These are phyloP conservation scores for Heteropelma amictum DNA, from an alignment of 2,888 invertebrate species.

Conservation along the genomic window DNA sequence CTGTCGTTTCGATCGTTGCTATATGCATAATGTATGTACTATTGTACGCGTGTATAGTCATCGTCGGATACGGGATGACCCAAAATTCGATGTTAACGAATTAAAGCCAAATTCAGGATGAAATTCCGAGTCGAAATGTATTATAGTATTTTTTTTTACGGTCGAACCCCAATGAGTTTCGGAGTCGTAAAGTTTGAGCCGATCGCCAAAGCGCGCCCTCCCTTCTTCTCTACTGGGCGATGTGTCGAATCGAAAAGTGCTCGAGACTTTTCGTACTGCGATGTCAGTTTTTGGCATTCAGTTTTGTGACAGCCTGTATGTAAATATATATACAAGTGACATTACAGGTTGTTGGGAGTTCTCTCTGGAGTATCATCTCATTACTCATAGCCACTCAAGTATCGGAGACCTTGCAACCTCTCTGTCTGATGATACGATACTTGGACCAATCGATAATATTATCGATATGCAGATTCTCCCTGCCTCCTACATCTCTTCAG, in stretches of 20 bases:
- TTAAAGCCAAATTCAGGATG: too few species aligned
- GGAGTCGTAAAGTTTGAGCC: too few species aligned
- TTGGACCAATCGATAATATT: constrained; percentile 49
- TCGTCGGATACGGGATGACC: not conserved
- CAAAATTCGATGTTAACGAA: too few species aligned
- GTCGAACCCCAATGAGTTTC: too few species aligned
- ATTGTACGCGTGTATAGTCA: not conserved
- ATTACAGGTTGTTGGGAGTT: not conserved
- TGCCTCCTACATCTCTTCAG: constrained; percentile 10
- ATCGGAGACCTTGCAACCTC: constrained; percentile 21
- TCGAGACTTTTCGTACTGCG: too few species aligned
- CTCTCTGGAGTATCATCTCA: constrained; percentile 53
- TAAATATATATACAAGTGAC: too few species aligned
- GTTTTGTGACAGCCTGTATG: too few species aligned
- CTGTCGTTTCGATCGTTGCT: constrained; percentile 1
- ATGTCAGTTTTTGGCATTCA: too few species aligned
- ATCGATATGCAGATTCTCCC: constrained; percentile 41
- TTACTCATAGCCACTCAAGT: constrained; percentile 52
- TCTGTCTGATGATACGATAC: constrained; percentile 32
- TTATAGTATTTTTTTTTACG: too few species aligned
- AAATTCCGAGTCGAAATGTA: not conserved
- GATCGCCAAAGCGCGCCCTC: too few species aligned
- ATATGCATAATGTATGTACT: not conserved
- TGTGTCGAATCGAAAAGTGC: too few species aligned
- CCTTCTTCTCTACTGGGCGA: too few species aligned